Conservation (phyloP, 1,140 invertebrate species). For the Drosophila miranda region DNA sequence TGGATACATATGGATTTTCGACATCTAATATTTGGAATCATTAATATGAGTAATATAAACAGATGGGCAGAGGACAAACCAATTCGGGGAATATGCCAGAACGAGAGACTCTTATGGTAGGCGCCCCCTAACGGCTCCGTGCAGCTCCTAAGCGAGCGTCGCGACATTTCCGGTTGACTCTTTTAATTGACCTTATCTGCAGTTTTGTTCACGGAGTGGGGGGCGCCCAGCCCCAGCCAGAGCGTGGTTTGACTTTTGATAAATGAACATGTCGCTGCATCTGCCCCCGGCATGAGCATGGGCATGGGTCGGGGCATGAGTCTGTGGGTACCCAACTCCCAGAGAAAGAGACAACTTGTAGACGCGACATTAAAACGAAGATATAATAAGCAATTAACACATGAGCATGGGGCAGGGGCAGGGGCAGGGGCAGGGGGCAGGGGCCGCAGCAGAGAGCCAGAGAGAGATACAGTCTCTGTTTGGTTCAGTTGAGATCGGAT, state of each 20-base stretch:
- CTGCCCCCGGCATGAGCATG: slow-evolving; percentile 16
- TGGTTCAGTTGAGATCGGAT: slow-evolving; percentile 19
- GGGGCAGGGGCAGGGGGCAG: slow-evolving; percentile 41
- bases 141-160: slow-evolving; percentile 57
- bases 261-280: slow-evolving; percentile 71
- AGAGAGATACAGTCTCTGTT: slow-evolving; percentile 7
- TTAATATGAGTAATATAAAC: slow-evolving; percentile 23
- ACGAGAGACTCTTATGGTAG: slow-evolving; percentile 23
- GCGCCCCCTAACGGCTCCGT: slow-evolving; percentile 1
- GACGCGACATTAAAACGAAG: slow-evolving; percentile 73
- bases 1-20: slow-evolving; percentile 12
- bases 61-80: slow-evolving; percentile 21
- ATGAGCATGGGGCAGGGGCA: slow-evolving; percentile 47
- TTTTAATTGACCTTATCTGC: slow-evolving; percentile 81
- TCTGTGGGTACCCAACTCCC: slow-evolving; percentile 31
- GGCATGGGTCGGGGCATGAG: slow-evolving; percentile 1
- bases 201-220: slow-evolving; percentile 28
- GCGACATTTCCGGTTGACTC: slow-evolving; percentile 81
- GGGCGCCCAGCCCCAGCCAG: slow-evolving; percentile 26
- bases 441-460: slow-evolving; percentile 1
- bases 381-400: slow-evolving; percentile 81
- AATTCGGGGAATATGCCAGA: background rate
- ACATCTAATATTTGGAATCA: slow-evolving; percentile 46
- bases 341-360: slow-evolving; percentile 48
- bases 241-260: slow-evolving; percentile 79